Evolutionary conservation across 2,888 invertebrate genomes (phyloP), one percentile per base, ranked within the genome.

Genomic region (Dasypolia templi): DNA sequence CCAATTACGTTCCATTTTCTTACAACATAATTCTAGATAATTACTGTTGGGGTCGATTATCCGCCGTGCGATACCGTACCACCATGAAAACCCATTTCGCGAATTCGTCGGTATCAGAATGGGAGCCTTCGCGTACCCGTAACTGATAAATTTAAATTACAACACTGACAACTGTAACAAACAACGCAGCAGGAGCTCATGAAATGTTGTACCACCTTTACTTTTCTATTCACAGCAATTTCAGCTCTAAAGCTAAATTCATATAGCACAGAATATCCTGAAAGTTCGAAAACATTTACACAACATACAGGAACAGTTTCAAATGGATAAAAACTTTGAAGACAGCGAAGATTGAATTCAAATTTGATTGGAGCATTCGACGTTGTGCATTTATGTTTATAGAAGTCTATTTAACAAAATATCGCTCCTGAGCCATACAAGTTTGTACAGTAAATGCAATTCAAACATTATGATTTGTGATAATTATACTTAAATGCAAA

Each of bases 391-490:
- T 63, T 71, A 77, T 46, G 32, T 81, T 44, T 78, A 67, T 59
- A 74, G 83, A 85, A 89, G 83, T 87, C 79, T 78, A 87, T 90
- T 88, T 88, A 90, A 90, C 89, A 89, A 83, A 83, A 84, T 86
- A 86, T 81, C 67, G 86, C 77, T 90, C 86, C 86, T 81, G 81
- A 81, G 81, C 84, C 77, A 78, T 75, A 85, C 87, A 85, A 89
- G 88, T 84, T 86, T 87, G 87, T 85, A 82, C 86, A 83, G 88
- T 87, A 87, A 92, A 91, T 87, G 88, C 80, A 87, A 86, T 81
- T 87, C 81, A 92, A 92, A 92, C 91, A 92, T 91, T 91, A 90
- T 93, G 93, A 94, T 93, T 93, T 93, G 92, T 90, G 89, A 90
- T 93, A 93, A 94, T 93, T 93, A 91, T 89, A 89, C 90, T 91